phyloP scores from a whole-genome alignment of 1,140 invertebrate species.

The Nephila pilipes region DNA sequence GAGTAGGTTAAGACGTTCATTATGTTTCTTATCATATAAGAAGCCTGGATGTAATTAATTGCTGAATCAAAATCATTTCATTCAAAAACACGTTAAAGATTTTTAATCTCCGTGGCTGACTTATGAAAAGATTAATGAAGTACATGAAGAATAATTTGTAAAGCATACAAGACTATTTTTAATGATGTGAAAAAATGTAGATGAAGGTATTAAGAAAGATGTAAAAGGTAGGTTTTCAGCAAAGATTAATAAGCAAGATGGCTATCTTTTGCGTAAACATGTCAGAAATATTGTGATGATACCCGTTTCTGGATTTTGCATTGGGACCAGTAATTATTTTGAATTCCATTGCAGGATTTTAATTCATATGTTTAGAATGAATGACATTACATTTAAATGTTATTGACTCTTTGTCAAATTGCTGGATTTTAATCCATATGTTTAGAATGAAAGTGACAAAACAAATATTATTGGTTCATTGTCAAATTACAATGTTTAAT shows the following conservation, averaged over 20 bases:
- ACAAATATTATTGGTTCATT: no score
- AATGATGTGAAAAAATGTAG: not conserved
- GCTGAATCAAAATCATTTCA: constrained; percentile 17
- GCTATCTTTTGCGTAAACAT: not conserved
- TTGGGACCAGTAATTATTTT: no score
- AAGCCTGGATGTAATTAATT: constrained; percentile 24
- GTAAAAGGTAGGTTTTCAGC: not conserved
- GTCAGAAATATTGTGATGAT: no score
- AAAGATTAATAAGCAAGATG: not conserved
- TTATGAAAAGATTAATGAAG: not conserved
- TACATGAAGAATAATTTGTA: not conserved
- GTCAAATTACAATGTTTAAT: no score
- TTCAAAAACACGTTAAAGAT: not conserved
- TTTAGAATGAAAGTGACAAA: no score
- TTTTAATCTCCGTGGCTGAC: not conserved
- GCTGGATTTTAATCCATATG: no score
- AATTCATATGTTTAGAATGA: no score
- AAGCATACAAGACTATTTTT: not conserved
- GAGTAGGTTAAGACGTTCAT: not conserved
- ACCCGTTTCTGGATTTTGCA: no score
- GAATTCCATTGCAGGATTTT: no score
- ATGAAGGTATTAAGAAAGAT: not conserved
- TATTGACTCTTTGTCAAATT: no score
- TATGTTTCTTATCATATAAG: not conserved
- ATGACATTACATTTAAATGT: no score